phyloP scores from a whole-genome alignment of 1,140 invertebrate genomes.

The Thaumetopoea pityocampa region DNA sequence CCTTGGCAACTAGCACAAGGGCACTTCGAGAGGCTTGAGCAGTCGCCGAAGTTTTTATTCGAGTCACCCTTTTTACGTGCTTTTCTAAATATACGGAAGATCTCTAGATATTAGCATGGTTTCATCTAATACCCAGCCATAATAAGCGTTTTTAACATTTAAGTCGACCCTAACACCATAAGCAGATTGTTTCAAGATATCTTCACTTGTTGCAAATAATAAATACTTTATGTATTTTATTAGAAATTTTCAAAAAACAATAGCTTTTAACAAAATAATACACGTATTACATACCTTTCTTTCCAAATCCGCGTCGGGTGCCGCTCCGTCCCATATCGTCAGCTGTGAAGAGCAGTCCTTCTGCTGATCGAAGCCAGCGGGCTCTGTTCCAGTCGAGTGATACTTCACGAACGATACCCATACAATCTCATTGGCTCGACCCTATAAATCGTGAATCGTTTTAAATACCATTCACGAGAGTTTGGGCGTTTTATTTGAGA shows the following conservation, averaged over 20 bases:
- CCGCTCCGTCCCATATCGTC: slow-evolving; percentile 84
- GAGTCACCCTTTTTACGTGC: too few relatives aligned
- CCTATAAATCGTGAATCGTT: slow-evolving; percentile 56
- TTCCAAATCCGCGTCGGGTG: slow-evolving; percentile 64
- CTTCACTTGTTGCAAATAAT: too few relatives aligned
- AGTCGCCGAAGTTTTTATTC: too few relatives aligned
- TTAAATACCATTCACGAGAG: slow-evolving; percentile 7
- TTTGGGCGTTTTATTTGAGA: background rate
- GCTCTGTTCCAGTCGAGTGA: slow-evolving; percentile 81
- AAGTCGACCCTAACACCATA: too few relatives aligned
- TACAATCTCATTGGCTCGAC: slow-evolving; percentile 84
- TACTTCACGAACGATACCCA: slow-evolving; percentile 92
- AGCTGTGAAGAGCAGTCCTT: slow-evolving; percentile 85
- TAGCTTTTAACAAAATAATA: background rate
- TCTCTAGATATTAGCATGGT: too few relatives aligned
- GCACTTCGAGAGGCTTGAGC: too few relatives aligned
- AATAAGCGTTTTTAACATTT: too few relatives aligned
- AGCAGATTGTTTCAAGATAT: too few relatives aligned
- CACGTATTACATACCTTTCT: slow-evolving; percentile 67
- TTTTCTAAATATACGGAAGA: too few relatives aligned
- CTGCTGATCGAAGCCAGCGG: slow-evolving; percentile 79
- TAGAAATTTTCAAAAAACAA: background rate
- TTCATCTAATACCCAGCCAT: too few relatives aligned
- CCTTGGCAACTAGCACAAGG: too few relatives aligned
- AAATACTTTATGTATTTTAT: too few relatives aligned